Base-by-base conservation (phyloP, 2,888 invertebrate genomes). In the Callyntrura guangdongensis region DNA sequence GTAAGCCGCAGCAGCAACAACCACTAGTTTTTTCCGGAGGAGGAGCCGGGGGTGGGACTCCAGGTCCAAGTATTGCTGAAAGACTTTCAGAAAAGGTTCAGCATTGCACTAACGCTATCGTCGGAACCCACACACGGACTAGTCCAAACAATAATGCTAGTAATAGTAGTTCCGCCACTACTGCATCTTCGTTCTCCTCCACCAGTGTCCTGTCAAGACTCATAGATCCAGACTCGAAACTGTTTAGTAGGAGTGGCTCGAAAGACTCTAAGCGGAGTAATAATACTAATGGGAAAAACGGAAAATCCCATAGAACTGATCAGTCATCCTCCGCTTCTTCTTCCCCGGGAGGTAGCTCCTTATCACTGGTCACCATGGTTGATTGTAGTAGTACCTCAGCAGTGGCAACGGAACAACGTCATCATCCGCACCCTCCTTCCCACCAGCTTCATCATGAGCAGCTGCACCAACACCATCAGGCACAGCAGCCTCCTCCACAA, bases 131-230 rank as follows among this genome's bases (percentile, higher is more conserved):
- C 69, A 82, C 85, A 47, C 89, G 92, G 91, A 92, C 92, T 89
- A 92, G 91, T 93, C 91, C 92, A 69, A 92, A 87, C 82, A 92
- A 92, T 86, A 92, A 92, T 85, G 91, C 84, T 89, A 61, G 61
- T 87, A 84, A 69, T 90, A 84, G 47, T 86, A 82, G 69, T 89
- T 81, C 83, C 69, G 22, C 83, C 53, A 84, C 77, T 49, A 14
- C 89, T 36, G 36, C 87, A 45, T 47, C 90, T 20, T 81, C 87
- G 49, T 74, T 81, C 77, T 86, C 79, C 77, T 45, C 81, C 89
- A 47, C 92, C 77, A 92, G 91, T 91, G 93, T 93, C 82, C 83
- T 92, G 61, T 91, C 91, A 56, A 92, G 92, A 91, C 91, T 92
- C 83, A 88, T 91, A 72, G 93, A 92, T 64, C 87, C 91, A 87